Evolutionary conservation across 2,113 vertebrate species (phyloP).

Genomic region (Phylloscopus trochiloides): DNA sequence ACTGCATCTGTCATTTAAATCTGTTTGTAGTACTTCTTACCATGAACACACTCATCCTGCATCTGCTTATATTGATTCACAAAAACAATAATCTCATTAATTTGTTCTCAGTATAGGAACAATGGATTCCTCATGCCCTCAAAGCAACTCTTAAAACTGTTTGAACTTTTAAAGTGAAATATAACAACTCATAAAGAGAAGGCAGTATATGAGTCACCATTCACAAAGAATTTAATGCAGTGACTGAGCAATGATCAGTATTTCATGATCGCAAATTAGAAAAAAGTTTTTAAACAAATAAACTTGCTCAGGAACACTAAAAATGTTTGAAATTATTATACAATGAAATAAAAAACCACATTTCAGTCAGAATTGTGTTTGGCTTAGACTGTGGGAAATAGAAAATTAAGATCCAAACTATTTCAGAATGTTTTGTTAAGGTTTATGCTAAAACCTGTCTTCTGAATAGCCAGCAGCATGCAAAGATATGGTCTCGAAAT

Average conservation of each 20-base stretch:
- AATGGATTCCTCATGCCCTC: not conserved
- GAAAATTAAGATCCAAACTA: not conserved
- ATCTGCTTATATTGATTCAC: not conserved
- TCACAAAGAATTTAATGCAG: not conserved
- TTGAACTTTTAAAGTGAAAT: not conserved
- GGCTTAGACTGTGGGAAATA: not conserved
- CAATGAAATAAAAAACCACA: not conserved
- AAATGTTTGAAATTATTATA: not conserved
- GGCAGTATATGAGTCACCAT: not conserved
- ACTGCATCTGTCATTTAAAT: slow-evolving; percentile 57
- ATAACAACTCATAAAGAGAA: not conserved
- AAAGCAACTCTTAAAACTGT: not conserved
- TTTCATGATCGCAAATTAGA: not conserved
- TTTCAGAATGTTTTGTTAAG: not conserved
- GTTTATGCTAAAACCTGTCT: not conserved
- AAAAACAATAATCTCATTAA: not conserved
- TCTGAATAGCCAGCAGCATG: not conserved
- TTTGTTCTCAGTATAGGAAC: not conserved
- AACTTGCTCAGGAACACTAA: not conserved
- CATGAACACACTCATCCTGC: not conserved
- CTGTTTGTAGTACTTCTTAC: slow-evolving; percentile 25
- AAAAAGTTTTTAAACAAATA: not conserved
- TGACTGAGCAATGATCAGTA: not conserved
- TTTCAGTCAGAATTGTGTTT: not conserved
- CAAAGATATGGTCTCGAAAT: not conserved